Evolutionary conservation across 2,797 vertebrate genomes (phyloP).

Genomic region (Xenopus petersii): DNA sequence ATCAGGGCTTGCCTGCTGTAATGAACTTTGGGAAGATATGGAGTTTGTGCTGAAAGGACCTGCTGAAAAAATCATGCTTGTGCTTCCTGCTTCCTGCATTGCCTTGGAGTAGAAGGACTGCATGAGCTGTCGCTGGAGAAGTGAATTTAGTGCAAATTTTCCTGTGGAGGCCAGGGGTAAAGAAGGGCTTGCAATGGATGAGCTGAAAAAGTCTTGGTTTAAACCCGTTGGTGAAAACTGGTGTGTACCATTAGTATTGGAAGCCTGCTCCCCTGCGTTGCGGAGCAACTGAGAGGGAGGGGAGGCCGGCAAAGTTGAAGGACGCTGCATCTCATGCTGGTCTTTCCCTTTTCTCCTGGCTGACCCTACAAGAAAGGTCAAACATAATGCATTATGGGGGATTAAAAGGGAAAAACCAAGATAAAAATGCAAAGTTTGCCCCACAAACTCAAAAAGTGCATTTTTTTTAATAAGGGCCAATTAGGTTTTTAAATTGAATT

Average conservation of each 20-base stretch:
- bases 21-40: conserved; percentile 87
- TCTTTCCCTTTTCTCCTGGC: conserved; percentile 97
- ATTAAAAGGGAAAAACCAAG: conserved; percentile 88
- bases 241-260: conserved; percentile 90
- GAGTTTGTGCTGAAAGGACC: conserved; percentile 91
- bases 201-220: conserved; percentile 95
- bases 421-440: conserved; percentile 79
- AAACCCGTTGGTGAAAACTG: conserved; percentile 94
- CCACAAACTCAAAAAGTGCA: conserved; percentile 73
- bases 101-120: conserved; percentile 98
- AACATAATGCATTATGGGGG: conserved; percentile 99
- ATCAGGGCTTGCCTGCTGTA: conserved; percentile 86
- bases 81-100: conserved; percentile 91
- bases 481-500: conserved; percentile 68
- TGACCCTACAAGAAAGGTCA: conserved; percentile 99
- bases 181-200: conserved; percentile 79
- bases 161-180: conserved; percentile 87
- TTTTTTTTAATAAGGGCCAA: conserved; percentile 69
- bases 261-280: conserved; percentile 82
- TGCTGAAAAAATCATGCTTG: conserved; percentile 89
- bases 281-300: conserved; percentile 86
- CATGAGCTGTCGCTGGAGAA: conserved; percentile 95
- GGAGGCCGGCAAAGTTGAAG: conserved; percentile 81
- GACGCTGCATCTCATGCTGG: conserved; percentile 86
- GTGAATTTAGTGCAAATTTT: conserved; percentile 96